A percentile compares a stretch with the other conserved stretches of the same genome.
Evolutionary conservation across 2,888 invertebrate genomes (phyloP).

Genomic region (Steromphala cineraria): DNA sequence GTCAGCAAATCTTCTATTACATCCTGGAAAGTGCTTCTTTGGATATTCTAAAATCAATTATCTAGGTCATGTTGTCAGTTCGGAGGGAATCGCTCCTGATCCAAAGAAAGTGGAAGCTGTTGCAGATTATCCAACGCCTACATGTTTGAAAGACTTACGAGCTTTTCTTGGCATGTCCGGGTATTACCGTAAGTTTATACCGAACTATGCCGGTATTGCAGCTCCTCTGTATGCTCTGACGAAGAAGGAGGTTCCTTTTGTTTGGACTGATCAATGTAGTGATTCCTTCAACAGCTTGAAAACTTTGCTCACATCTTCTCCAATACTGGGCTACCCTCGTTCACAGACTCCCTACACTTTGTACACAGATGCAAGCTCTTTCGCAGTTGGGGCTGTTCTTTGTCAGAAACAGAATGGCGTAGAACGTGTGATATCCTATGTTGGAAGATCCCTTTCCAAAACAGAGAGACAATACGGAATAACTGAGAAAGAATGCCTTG

Average conservation of each 20-base stretch:
- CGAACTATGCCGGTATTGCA: conserved; percentile 17
- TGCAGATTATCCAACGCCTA: not conserved
- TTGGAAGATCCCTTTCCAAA: conserved; percentile 21
- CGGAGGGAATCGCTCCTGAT: not conserved
- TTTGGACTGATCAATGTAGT: conserved; percentile 23
- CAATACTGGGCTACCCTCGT: conserved; percentile 19
- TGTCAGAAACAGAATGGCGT: conserved; percentile 23
- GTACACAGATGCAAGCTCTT: not conserved
- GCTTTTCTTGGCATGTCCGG: conserved; percentile 71
- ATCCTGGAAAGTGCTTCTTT: not conserved
- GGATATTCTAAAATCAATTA: not conserved
- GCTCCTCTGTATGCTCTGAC: conserved; percentile 22
- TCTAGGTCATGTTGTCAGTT: not conserved
- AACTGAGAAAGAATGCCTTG: conserved; percentile 28
- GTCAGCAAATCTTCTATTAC: not conserved
- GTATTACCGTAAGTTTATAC: conserved; percentile 26
- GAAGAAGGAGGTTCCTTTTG: conserved; percentile 24
- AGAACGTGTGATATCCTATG: not conserved
- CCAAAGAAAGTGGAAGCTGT: not conserved
- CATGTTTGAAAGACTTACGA: not conserved
- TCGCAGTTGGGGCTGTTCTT: too few species aligned
- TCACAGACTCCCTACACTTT: conserved; percentile 14
- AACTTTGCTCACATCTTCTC: conserved; percentile 4
- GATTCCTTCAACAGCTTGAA: conserved; percentile 14
- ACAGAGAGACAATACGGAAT: conserved; percentile 12